Base-by-base conservation (phyloP, 2,797 vertebrate genomes). In the Sternarchorhynchus goeldii region DNA sequence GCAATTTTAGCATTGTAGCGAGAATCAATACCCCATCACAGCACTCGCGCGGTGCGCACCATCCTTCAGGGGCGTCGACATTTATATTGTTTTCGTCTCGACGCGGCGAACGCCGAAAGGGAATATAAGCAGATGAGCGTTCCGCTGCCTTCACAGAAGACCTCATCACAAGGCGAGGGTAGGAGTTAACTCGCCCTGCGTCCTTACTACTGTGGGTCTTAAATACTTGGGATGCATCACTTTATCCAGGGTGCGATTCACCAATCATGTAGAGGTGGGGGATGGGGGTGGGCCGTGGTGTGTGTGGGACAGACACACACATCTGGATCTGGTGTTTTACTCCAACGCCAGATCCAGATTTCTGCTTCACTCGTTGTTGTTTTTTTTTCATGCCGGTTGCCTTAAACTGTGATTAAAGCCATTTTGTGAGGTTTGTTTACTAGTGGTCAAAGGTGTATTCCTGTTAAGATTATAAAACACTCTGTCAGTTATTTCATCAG, bases 21-120 rank as follows among this genome's bases (percentile, higher is more conserved):
- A 89, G 91, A 93, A 95, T 95, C 95, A 88, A 95, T 93, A 93
- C 90, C 89, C 93, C 93, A 93, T 94, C 94, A 92, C 88, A 87
- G 92, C 90, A 90, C 91, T 93, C 88, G 72, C 84, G 83, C 88
- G 89, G 90, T 86, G 91, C 86, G 85, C 78, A 88, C 86, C 85
- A 88, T 90, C 91, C 90, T 92, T 90, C 89, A 93, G 91, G 88
- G 88, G 90, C 87, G 73, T 76, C 74, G 88, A 91, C 92, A 93
- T 91, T 93, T 93, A 93, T 91, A 91, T 90, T 90, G 91, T 93
- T 93, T 92, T 93, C 92, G 91, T 90, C 92, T 91, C 86, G 88
- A 89, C 91, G 90, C 90, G 91, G 92, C 91, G 88, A 88, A 84
- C 87, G 78, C 83, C 66, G 78, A 88, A 84, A 89, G 88, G 71